Percentiles rank a stretch among this genome's conserved stretches.
Conservation (phyloP, 2,797 vertebrate species). For the Tragopan temminckii region DNA sequence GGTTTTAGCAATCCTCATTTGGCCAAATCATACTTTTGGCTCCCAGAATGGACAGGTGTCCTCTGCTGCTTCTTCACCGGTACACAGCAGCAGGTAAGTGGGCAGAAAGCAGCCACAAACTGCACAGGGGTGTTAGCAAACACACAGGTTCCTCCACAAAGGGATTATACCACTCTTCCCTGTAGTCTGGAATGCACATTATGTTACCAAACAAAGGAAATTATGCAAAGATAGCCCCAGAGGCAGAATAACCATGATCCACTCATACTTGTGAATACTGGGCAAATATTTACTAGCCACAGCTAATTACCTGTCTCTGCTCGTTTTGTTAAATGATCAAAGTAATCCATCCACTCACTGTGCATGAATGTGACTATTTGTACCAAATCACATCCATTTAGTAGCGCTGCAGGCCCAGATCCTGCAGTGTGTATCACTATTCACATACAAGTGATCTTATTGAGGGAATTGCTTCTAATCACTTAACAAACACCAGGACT, state of each 20-base stretch:
- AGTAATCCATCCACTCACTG: constrained; percentile 32
- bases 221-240: constrained; percentile 54
- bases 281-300: constrained; percentile 60
- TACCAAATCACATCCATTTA: constrained; percentile 2
- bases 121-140: background rate
- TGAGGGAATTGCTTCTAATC: background rate
- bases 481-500: background rate
- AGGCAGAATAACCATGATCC: constrained; percentile 53
- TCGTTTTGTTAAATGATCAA: constrained; percentile 50
- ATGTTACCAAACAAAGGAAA: constrained; percentile 53
- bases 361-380: constrained; percentile 28
- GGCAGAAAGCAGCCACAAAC: background rate
- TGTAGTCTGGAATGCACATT: background rate
- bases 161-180: background rate
- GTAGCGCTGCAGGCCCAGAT: background rate
- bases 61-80: background rate
- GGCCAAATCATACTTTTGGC: background rate
- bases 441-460: background rate
- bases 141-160: constrained; percentile 5
- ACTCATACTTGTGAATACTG: constrained; percentile 31
- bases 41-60: background rate
- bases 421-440: background rate
- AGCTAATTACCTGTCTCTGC: constrained; percentile 69
- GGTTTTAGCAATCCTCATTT: background rate
- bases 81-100: background rate